phyloP scores from a whole-genome alignment of 2,797 vertebrate genomes.

The Psittacula echo region DNA sequence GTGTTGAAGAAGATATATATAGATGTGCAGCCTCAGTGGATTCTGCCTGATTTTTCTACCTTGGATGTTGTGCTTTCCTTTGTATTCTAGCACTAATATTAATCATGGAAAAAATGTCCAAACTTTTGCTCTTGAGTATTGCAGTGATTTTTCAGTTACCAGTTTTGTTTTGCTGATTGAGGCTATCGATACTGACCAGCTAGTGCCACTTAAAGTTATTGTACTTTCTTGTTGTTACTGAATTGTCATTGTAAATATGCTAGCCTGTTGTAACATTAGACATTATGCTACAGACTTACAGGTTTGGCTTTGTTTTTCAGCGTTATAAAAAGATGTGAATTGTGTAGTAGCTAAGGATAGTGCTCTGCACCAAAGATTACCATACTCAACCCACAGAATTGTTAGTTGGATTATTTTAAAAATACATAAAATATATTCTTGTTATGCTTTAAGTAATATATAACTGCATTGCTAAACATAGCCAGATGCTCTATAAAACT shows the following conservation, averaged over 20 bases:
- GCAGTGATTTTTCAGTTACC: not conserved
- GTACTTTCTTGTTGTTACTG: not conserved
- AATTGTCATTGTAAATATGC: not conserved
- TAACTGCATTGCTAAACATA: not conserved
- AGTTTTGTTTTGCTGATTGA: not conserved
- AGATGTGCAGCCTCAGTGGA: not conserved
- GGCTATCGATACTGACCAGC: not conserved
- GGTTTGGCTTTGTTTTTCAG: not conserved
- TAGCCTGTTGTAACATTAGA: not conserved
- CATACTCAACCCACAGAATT: not conserved
- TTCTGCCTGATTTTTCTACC: not conserved
- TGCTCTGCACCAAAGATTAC: not conserved
- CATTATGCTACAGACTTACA: not conserved
- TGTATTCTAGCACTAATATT: not conserved
- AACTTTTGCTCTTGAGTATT: not conserved
- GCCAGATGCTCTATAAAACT: not conserved
- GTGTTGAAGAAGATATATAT: not conserved
- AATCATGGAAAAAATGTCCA: not conserved
- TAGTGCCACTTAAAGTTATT: not conserved
- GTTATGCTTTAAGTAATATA: not conserved
- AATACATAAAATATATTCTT: not conserved
- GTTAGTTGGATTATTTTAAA: not conserved
- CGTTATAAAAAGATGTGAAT: not conserved
- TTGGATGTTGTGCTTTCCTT: not conserved
- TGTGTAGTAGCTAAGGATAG: not conserved